A percentile compares a stretch with the other conserved stretches of the same genome.
Conservation (phyloP, 1,140 invertebrate species). For the Heterodera carotae region DNA sequence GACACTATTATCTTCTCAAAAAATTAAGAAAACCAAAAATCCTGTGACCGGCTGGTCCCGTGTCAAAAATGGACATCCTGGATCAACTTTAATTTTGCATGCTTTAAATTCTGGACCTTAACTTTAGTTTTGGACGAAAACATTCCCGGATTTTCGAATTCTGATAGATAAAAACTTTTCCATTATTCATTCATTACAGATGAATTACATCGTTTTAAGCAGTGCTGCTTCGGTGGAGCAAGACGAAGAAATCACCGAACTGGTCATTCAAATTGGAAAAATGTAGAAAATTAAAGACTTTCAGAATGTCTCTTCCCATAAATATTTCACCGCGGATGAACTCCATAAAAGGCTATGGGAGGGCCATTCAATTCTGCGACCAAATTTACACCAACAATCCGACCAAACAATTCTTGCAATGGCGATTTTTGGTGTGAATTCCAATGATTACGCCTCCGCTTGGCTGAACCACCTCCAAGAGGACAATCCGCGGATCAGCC, state of each 20-base stretch:
- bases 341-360: constrained; percentile 33
- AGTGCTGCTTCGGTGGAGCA: constrained; percentile 69
- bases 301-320: background rate
- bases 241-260: constrained; percentile 49
- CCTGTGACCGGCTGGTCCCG: too few species aligned
- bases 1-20: too few species aligned
- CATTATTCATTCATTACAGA: constrained; percentile 56
- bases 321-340: constrained; percentile 13
- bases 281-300: background rate
- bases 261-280: constrained; percentile 14
- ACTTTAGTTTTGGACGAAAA: too few species aligned
- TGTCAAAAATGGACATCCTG: too few species aligned
- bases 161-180: background rate
- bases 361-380: constrained; percentile 52
- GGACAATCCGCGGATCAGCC: constrained; percentile 6
- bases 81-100: too few species aligned
- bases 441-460: constrained; percentile 81
- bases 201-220: constrained; percentile 83
- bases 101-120: too few species aligned
- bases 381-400: constrained; percentile 82
- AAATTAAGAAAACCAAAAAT: too few species aligned
- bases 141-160: too few species aligned
- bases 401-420: constrained; percentile 85
- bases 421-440: constrained; percentile 79
- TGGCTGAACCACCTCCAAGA: constrained; percentile 70